These are phyloP conservation scores for Montipora sp. DNA, from an alignment of 64 coral and sea anemone species.

Conservation along the genomic window DNA sequence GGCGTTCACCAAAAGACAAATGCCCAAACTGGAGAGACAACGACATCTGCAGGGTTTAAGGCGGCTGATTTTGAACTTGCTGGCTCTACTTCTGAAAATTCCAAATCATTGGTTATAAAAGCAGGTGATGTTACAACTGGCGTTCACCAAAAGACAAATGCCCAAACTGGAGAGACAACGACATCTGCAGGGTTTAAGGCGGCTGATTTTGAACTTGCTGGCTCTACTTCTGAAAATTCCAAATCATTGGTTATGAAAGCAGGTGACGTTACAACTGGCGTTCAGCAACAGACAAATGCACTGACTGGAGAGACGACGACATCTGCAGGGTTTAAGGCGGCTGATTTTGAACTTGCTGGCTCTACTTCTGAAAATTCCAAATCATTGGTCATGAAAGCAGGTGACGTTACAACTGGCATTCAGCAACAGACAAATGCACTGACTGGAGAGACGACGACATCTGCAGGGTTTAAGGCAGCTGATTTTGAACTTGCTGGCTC, in stretches of 20 bases:
- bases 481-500: conserved; percentile 3
- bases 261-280: conserved; percentile 3
- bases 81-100: too few relatives aligned
- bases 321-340: background rate
- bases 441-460: conserved; percentile 1
- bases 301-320: background rate
- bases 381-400: background rate
- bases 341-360: background rate
- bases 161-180: too few relatives aligned
- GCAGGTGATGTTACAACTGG: too few relatives aligned
- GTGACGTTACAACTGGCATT: background rate
- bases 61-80: too few relatives aligned
- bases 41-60: too few relatives aligned
- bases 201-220: too few relatives aligned
- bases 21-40: too few relatives aligned
- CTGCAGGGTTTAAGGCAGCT: background rate
- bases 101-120: too few relatives aligned
- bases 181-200: too few relatives aligned
- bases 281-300: background rate
- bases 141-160: too few relatives aligned
- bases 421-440: background rate
- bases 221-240: background rate
- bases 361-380: background rate
- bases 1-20: too few relatives aligned
- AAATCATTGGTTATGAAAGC: background rate